Evolutionary conservation across 2,797 vertebrate species (phyloP).

Genomic region (Mus caroli): DNA sequence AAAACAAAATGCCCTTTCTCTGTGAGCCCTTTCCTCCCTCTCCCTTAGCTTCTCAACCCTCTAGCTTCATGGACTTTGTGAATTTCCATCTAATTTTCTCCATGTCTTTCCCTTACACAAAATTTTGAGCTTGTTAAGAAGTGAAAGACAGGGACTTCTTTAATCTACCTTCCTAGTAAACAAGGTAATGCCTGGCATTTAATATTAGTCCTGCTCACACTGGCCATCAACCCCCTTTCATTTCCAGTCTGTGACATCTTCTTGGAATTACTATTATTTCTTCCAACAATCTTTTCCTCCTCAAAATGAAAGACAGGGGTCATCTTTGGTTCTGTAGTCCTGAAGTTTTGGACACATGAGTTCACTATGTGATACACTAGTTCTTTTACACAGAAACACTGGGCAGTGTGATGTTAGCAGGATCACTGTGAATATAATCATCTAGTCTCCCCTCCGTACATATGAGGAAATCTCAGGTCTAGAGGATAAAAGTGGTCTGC

Average conservation of each 20-base stretch:
- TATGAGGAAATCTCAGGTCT: slow-evolving; percentile 23
- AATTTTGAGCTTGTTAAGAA: not conserved
- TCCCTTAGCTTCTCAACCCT: not conserved
- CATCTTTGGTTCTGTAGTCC: slow-evolving; percentile 9
- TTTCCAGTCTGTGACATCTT: not conserved
- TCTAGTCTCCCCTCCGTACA: not conserved
- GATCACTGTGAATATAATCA: not conserved
- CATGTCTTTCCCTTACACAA: not conserved
- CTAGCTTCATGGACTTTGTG: not conserved
- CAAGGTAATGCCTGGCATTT: slow-evolving; percentile 3
- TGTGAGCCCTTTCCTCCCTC: not conserved
- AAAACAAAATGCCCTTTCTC: slow-evolving; percentile 43
- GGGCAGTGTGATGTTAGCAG: not conserved
- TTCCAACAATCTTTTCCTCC: not conserved
- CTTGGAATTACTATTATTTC: slow-evolving; percentile 6
- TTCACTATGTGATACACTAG: not conserved
- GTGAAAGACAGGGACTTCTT: not conserved
- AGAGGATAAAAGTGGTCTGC: not conserved
- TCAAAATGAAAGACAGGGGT: not conserved
- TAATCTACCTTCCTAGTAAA: not conserved
- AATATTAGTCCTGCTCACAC: not conserved
- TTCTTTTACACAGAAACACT: slow-evolving; percentile 56
- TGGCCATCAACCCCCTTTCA: not conserved
- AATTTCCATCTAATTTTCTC: not conserved
- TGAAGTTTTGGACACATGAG: not conserved